A percentile compares a stretch with the other conserved stretches of the same genome.
These are phyloP conservation scores for Microhierax caerulescens DNA, from an alignment of 2,797 vertebrate genomes.

Conservation along the genomic window DNA sequence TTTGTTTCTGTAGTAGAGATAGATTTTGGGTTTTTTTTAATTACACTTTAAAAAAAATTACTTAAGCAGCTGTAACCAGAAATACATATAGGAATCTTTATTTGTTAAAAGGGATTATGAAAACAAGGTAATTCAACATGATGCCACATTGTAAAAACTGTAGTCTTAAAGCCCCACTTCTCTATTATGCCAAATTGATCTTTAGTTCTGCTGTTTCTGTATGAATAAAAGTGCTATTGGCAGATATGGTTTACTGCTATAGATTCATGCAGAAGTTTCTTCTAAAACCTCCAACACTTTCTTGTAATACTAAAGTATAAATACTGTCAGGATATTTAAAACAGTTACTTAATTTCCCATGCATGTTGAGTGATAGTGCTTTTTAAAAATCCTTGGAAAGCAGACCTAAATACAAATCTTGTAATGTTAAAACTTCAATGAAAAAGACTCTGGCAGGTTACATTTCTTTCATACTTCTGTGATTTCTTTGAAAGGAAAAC, in stretches of 20 bases:
- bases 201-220: neutral
- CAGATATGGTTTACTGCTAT: neutral
- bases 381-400: neutral
- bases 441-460: neutral
- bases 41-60: neutral
- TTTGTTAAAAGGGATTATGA: neutral
- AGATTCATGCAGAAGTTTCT: neutral
- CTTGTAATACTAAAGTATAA: neutral
- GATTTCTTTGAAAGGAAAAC: slow-evolving; percentile 36
- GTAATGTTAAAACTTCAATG: neutral
- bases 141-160: neutral
- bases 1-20: neutral
- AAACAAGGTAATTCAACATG: neutral
- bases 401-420: neutral
- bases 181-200: neutral
- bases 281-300: neutral
- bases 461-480: slow-evolving; percentile 1
- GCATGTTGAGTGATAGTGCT: neutral
- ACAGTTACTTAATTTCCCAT: neutral
- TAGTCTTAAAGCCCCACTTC: neutral
- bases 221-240: neutral
- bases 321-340: neutral
- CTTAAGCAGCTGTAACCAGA: neutral
- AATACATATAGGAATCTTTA: neutral
- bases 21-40: neutral